Evolutionary conservation across 2,888 invertebrate genomes (phyloP).

Genomic region (Campopleginae sp.): DNA sequence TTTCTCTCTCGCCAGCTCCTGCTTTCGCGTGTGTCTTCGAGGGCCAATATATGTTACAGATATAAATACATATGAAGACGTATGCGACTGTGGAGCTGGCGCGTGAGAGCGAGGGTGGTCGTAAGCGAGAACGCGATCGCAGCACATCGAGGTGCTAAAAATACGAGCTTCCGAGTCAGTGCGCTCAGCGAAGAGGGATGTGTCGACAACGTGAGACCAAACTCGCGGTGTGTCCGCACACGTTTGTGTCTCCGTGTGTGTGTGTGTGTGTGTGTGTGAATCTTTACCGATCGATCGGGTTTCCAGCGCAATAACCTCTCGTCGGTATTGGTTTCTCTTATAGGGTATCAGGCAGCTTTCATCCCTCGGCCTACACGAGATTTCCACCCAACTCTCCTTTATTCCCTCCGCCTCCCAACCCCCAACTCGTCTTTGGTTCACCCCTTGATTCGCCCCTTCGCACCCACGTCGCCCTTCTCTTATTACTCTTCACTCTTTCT

Average conservation of each 20-base stretch:
- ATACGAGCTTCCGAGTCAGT: conserved; percentile 69
- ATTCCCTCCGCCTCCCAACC: neutral
- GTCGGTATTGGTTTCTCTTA: conserved; percentile 61
- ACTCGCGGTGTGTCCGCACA: conserved; percentile 1
- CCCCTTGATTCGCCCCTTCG: conserved; percentile 28
- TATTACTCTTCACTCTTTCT: conserved; percentile 22
- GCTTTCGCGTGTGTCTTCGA: too few species aligned
- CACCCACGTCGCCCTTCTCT: conserved; percentile 34
- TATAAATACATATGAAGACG: conserved; percentile 4
- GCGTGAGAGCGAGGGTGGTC: conserved; percentile 35
- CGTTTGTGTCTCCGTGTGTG: neutral
- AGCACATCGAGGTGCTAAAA: conserved; percentile 62
- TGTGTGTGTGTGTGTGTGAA: conserved; percentile 13
- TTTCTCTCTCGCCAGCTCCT: conserved; percentile 16
- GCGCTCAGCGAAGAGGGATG: conserved; percentile 62
- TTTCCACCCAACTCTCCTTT: conserved; percentile 1
- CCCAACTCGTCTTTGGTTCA: neutral
- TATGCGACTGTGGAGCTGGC: neutral
- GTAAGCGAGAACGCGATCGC: conserved; percentile 60
- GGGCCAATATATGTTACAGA: neutral
- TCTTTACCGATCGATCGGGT: conserved; percentile 68
- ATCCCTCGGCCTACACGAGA: conserved; percentile 57
- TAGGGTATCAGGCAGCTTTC: conserved; percentile 51
- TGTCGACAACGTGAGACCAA: conserved; percentile 60
- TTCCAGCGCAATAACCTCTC: conserved; percentile 70